A percentile compares a stretch with the other conserved stretches of the same genome.
phyloP scores from a whole-genome alignment of 1,140 invertebrate species.

The Drosophila orena region DNA sequence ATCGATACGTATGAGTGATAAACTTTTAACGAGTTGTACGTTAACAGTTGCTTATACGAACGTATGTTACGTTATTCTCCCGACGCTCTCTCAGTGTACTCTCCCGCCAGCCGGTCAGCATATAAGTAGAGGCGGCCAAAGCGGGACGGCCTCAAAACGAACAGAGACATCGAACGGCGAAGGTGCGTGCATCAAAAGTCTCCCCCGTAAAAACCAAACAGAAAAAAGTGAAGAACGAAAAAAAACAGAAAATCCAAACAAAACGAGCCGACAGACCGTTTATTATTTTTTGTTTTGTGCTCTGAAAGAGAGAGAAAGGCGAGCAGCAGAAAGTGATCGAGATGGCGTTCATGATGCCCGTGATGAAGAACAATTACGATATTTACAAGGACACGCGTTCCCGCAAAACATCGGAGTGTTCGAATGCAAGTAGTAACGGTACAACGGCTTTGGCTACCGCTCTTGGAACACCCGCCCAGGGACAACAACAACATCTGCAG shows the following conservation, averaged over 20 bases:
- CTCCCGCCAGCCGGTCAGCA: conserved; percentile 18
- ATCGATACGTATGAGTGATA: conserved; percentile 11
- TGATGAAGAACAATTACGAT: conserved; percentile 96
- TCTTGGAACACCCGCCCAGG: conserved; percentile 67
- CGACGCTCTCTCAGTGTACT: conserved; percentile 4
- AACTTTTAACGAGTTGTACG: too few relatives aligned
- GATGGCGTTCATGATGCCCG: conserved; percentile 97
- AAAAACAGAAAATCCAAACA: conserved; percentile 15
- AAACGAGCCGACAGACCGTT: conserved; percentile 10
- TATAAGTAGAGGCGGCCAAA: conserved; percentile 38
- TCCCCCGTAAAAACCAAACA: background rate
- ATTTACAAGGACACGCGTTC: conserved; percentile 93
- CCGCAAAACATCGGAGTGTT: conserved; percentile 90
- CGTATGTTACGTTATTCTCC: background rate
- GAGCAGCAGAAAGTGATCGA: conserved; percentile 50
- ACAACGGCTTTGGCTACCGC: conserved; percentile 77
- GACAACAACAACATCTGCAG: conserved; percentile 44
- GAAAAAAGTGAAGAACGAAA: conserved; percentile 5
- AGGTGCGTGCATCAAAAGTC: conserved; percentile 31
- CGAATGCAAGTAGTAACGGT: conserved; percentile 83
- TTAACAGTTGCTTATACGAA: background rate
- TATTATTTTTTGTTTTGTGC: conserved; percentile 40
- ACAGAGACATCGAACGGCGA: conserved; percentile 47
- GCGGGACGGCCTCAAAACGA: conserved; percentile 29
- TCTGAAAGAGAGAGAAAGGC: background rate